phyloP scores from a whole-genome alignment of 2,888 invertebrate species.

The Celastrina argiolus region DNA sequence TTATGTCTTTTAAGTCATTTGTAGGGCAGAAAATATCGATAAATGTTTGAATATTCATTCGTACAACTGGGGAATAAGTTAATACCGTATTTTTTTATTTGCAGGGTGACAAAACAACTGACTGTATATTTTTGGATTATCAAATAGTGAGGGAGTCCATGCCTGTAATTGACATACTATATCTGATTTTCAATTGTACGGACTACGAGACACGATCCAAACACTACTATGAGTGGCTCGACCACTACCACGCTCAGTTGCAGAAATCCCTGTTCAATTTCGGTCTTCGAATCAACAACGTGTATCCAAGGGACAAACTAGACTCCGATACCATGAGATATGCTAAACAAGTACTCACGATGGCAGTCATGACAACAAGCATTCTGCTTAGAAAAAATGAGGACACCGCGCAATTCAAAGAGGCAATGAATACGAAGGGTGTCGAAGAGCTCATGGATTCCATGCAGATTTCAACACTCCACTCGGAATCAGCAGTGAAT shows the following conservation, averaged over 20 bases:
- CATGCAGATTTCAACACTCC: conserved; percentile 1
- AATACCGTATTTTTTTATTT: no score
- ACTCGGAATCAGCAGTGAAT: conserved; percentile 18
- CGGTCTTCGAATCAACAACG: conserved; percentile 36
- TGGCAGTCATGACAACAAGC: conserved; percentile 12
- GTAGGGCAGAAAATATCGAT: not conserved
- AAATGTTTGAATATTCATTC: not conserved
- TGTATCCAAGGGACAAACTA: conserved; percentile 40
- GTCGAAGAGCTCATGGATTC: not conserved
- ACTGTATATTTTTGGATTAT: conserved; percentile 43
- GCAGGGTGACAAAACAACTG: conserved; percentile 35
- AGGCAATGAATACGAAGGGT: not conserved
- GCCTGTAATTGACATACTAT: conserved; percentile 38
- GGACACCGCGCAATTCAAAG: conserved; percentile 8
- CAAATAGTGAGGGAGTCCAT: conserved; percentile 37
- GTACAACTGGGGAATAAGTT: no score
- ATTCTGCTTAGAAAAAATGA: conserved; percentile 9
- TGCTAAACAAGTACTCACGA: conserved; percentile 35
- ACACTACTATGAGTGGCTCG: conserved; percentile 40
- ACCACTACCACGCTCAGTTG: conserved; percentile 38
- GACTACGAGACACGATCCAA: conserved; percentile 37
- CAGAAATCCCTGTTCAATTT: conserved; percentile 36
- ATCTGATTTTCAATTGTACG: conserved; percentile 43
- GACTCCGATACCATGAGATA: conserved; percentile 40
- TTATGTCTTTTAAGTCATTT: no score